A percentile compares a stretch with the other conserved stretches of the same genome.
These are phyloP conservation scores for Dipodomys merriami DNA, from an alignment of 2,113 vertebrate species.

Conservation along the genomic window DNA sequence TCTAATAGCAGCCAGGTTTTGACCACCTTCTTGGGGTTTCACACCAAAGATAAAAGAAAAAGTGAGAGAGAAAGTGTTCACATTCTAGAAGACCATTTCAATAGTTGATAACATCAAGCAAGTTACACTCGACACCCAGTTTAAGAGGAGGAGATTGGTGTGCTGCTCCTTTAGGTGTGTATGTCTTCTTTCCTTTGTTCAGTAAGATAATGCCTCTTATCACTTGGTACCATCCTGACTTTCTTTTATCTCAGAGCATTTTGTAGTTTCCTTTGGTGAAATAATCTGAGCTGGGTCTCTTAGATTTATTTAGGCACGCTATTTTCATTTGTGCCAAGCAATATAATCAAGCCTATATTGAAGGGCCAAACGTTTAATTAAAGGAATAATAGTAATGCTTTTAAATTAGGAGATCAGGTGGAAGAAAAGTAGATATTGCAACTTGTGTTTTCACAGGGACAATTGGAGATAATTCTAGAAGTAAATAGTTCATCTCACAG, in stretches of 20 bases:
- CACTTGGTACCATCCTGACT: neutral
- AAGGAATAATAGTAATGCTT: constrained; percentile 20
- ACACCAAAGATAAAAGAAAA: neutral
- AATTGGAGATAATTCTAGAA: neutral
- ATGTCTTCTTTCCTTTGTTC: neutral
- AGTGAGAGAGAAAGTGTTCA: neutral
- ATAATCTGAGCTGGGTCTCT: constrained; percentile 11
- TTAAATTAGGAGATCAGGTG: constrained; percentile 24
- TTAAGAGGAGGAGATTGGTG: neutral
- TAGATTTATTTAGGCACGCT: constrained; percentile 31
- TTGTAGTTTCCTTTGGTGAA: constrained; percentile 33
- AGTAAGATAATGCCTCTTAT: neutral
- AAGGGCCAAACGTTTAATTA: constrained; percentile 53
- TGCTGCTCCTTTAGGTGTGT: neutral
- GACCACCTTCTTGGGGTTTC: neutral
- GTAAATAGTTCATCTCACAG: neutral
- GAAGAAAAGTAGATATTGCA: constrained; percentile 33
- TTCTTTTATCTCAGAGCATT: constrained; percentile 49
- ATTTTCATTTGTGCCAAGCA: constrained; percentile 49
- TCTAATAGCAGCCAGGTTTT: neutral
- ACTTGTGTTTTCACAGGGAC: constrained; percentile 6
- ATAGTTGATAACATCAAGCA: neutral
- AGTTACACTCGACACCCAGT: neutral
- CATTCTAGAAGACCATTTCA: neutral
- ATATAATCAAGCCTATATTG: constrained; percentile 31